Evolutionary conservation across 2,888 invertebrate genomes (phyloP).

Genomic region (Protodeltote pygarga): DNA sequence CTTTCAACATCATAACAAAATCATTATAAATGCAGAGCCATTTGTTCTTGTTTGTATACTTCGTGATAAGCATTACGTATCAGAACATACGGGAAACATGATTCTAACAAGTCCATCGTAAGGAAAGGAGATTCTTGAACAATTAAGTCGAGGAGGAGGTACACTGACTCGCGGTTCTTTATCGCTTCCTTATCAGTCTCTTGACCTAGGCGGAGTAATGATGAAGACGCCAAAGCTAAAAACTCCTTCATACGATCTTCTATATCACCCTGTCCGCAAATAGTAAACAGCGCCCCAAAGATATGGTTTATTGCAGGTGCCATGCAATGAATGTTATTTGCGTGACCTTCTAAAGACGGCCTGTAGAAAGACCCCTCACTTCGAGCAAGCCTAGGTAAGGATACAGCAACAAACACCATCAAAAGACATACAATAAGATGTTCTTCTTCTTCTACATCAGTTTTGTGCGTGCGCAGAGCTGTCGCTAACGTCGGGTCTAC

Average conservation of each 20-base stretch:
- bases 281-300: conserved; percentile 98
- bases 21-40: conserved; percentile 81
- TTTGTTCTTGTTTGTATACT: conserved; percentile 96
- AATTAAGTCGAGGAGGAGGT: conserved; percentile 97
- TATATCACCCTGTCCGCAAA: conserved; percentile 98
- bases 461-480: conserved; percentile 95
- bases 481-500: conserved; percentile 98
- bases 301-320: conserved; percentile 98
- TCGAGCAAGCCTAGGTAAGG: conserved; percentile 97
- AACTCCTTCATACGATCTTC: conserved; percentile 99
- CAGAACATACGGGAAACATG: conserved; percentile 99
- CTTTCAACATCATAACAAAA: conserved; percentile 49
- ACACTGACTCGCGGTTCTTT: conserved; percentile 98
- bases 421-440: conserved; percentile 97
- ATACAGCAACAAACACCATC: conserved; percentile 99
- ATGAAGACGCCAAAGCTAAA: conserved; percentile 96
- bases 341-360: conserved; percentile 95
- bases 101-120: conserved; percentile 99
- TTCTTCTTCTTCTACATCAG: conserved; percentile 96
- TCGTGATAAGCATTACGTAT: conserved; percentile 99
- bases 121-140: conserved; percentile 99
- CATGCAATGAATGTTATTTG: conserved; percentile 99
- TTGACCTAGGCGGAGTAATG: conserved; percentile 96
- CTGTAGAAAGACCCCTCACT: conserved; percentile 96
- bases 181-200: conserved; percentile 98